Evolutionary conservation across 2,888 invertebrate genomes (phyloP).

Genomic region (Corbicula japonica): DNA sequence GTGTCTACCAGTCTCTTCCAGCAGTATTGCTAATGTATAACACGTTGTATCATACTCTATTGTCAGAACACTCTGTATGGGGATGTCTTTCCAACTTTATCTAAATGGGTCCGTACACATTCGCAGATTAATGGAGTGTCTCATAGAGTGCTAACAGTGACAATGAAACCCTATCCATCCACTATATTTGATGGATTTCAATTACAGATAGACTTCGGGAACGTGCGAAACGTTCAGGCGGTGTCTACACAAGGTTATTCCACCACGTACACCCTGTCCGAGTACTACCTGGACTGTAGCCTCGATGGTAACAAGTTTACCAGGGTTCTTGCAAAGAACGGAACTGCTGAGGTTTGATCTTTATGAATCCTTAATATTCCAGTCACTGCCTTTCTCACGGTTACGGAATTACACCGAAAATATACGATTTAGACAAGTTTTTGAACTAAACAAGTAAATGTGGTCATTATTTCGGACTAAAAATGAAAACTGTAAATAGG

Average conservation of each 20-base stretch:
- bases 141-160: no score
- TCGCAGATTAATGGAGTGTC: not conserved
- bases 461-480: no score
- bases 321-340: slow-evolving; percentile 42
- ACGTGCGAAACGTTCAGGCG: slow-evolving; percentile 52
- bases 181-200: not conserved
- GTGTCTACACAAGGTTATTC: slow-evolving; percentile 66
- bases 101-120: not conserved
- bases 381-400: no score
- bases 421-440: no score
- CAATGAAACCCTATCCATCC: no score
- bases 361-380: no score
- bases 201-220: slow-evolving; percentile 63
- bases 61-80: not conserved
- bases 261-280: slow-evolving; percentile 47
- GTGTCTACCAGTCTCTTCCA: no score
- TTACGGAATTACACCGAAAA: no score
- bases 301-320: slow-evolving; percentile 63
- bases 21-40: no score
- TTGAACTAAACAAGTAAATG: no score
- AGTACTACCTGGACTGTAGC: slow-evolving; percentile 60
- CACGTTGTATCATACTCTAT: not conserved
- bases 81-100: not conserved
- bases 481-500: no score
- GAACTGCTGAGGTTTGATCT: slow-evolving; percentile 53